These are phyloP conservation scores for Tinea pellionella DNA, from an alignment of 2,888 invertebrate species.

Conservation along the genomic window DNA sequence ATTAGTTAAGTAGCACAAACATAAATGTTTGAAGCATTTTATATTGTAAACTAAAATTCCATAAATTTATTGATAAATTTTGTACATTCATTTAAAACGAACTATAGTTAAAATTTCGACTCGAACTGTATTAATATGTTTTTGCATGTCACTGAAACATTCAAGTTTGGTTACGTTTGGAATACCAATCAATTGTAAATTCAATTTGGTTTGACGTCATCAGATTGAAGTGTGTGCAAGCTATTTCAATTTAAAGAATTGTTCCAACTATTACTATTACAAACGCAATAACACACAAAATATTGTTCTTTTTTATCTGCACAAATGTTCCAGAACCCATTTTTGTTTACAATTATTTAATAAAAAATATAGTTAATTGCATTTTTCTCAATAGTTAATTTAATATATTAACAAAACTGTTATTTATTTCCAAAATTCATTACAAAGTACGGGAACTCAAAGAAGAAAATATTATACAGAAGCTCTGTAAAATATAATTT, in stretches of 20 bases:
- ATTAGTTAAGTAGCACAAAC: too few species aligned
- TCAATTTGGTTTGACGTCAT: background rate
- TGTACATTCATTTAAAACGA: background rate
- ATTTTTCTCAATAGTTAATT: too few species aligned
- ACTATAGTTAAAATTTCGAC: background rate
- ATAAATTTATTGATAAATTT: background rate
- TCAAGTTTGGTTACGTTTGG: background rate
- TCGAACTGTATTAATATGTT: background rate
- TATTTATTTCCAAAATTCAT: background rate
- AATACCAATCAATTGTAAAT: conserved; percentile 4
- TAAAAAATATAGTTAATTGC: too few species aligned
- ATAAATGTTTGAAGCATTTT: too few species aligned
- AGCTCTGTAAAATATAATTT: background rate
- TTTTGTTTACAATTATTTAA: too few species aligned
- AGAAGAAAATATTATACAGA: background rate
- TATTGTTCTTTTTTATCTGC: too few species aligned
- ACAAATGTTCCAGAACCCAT: too few species aligned
- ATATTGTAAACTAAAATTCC: too few species aligned
- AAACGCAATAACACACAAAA: too few species aligned
- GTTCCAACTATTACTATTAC: too few species aligned
- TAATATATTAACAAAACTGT: background rate
- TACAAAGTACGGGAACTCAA: background rate
- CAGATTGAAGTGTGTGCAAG: background rate
- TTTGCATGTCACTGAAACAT: background rate
- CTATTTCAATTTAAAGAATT: too few species aligned